phyloP scores from a whole-genome alignment of 2,888 invertebrate species.

The Pseudococcus viburni region DNA sequence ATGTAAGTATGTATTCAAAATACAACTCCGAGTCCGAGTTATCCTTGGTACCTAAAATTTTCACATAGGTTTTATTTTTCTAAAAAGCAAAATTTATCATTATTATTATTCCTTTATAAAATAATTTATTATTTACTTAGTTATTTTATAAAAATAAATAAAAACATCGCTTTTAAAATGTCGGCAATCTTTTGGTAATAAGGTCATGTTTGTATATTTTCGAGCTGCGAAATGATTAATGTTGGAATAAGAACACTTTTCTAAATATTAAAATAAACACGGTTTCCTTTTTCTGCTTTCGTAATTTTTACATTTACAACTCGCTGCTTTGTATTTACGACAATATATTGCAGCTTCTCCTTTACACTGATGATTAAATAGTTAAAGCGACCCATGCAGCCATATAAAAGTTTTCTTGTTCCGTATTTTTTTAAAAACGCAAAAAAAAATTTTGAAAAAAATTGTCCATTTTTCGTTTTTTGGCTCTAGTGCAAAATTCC shows the following conservation, averaged over 20 bases:
- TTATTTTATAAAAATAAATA: slow-evolving; percentile 8
- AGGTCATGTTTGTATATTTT: slow-evolving; percentile 31
- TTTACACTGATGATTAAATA: slow-evolving; percentile 42
- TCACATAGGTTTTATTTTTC: no score
- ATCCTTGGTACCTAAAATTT: no score
- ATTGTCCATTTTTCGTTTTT: no score
- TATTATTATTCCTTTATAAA: neutral
- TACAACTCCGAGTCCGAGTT: no score
- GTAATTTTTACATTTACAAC: slow-evolving; percentile 27
- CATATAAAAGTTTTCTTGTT: neutral
- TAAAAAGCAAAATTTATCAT: neutral
- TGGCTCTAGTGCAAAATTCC: no score
- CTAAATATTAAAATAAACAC: slow-evolving; percentile 40
- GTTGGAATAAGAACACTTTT: slow-evolving; percentile 19
- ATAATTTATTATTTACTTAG: neutral
- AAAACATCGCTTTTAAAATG: neutral
- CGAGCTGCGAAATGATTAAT: slow-evolving; percentile 22
- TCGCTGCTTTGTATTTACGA: slow-evolving; percentile 28
- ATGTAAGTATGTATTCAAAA: no score
- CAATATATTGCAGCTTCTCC: neutral
- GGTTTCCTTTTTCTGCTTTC: slow-evolving; percentile 29
- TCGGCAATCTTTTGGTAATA: neutral
- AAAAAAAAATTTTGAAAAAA: no score
- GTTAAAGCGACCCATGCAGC: slow-evolving; percentile 2
- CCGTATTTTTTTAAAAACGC: no score